Conservation (phyloP, 2,888 invertebrate genomes). For the Gnatocerus cornutus region DNA sequence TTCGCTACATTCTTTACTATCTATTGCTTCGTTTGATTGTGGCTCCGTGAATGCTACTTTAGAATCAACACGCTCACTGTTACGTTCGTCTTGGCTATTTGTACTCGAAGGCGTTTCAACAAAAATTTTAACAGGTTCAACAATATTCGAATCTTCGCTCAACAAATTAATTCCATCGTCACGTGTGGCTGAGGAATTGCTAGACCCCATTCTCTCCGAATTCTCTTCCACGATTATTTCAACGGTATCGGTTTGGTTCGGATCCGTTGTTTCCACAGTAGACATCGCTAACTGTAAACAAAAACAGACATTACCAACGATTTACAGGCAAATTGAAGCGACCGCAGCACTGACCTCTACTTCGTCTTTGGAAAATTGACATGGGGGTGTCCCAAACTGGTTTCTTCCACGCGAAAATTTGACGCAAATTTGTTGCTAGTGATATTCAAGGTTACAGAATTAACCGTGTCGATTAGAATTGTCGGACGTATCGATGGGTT, state of each 20-base stretch:
- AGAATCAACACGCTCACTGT: slow-evolving; percentile 60
- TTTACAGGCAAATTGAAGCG: slow-evolving; percentile 5
- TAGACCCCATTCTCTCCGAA: slow-evolving; percentile 58
- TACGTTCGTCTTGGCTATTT: slow-evolving; percentile 54
- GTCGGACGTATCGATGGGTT: slow-evolving; percentile 24
- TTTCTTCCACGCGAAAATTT: slow-evolving; percentile 20
- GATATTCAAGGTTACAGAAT: slow-evolving; percentile 34
- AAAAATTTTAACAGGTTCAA: slow-evolving; percentile 52
- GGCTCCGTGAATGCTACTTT: slow-evolving; percentile 58
- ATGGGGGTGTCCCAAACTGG: slow-evolving; percentile 17
- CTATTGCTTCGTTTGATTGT: slow-evolving; percentile 62
- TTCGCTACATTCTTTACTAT: slow-evolving; percentile 39
- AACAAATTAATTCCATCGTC: slow-evolving; percentile 36
- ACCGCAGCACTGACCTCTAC: slow-evolving; percentile 20
- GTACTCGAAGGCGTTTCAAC: slow-evolving; percentile 57
- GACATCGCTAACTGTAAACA: slow-evolving; percentile 46
- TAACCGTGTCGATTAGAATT: slow-evolving; percentile 27
- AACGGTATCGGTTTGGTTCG: slow-evolving; percentile 15
- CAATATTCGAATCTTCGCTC: slow-evolving; percentile 46
- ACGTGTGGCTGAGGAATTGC: slow-evolving; percentile 52
- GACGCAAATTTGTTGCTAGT: slow-evolving; percentile 33
- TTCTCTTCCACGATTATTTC: slow-evolving; percentile 22
- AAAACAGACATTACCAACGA: slow-evolving; percentile 11
- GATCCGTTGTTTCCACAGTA: slow-evolving; percentile 27
- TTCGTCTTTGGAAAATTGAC: slow-evolving; percentile 1